phyloP scores from a whole-genome alignment of 2,797 vertebrate genomes.

The Thalassophryne amazonica region DNA sequence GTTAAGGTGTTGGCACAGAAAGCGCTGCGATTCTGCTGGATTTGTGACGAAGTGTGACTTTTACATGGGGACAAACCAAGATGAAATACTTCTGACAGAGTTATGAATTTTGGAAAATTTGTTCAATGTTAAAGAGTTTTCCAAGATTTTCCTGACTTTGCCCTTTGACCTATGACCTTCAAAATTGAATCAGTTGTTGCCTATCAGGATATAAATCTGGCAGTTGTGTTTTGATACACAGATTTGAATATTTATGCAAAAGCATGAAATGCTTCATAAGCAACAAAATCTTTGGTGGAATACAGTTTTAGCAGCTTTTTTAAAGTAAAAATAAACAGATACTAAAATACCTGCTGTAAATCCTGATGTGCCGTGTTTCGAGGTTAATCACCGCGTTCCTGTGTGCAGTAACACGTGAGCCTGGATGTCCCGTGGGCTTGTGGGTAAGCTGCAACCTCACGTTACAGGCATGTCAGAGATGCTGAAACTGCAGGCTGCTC shows the following conservation, averaged over 20 bases:
- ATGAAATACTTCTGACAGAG: no score
- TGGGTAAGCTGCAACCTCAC: conserved; percentile 31
- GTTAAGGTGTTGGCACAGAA: no score
- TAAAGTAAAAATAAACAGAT: not conserved
- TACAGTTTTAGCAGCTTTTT: not conserved
- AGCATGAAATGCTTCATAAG: not conserved
- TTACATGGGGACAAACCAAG: no score
- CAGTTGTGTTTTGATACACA: no score
- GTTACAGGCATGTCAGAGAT: conserved; percentile 41
- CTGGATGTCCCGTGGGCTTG: conserved; percentile 34
- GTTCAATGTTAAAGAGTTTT: no score
- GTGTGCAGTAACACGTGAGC: conserved; percentile 32
- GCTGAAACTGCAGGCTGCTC: conserved; percentile 44
- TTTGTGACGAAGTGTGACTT: no score
- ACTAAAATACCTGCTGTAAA: not conserved
- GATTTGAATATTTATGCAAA: not conserved
- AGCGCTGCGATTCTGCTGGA: no score
- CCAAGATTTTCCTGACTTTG: no score
- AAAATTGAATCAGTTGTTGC: no score
- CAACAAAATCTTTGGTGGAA: not conserved
- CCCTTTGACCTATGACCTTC: no score
- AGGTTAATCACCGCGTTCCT: not conserved
- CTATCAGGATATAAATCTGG: no score
- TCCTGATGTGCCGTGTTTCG: conserved; percentile 4
- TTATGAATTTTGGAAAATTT: no score